Conservation (phyloP, 2,797 vertebrate genomes). For the Denticeps clupeoides region DNA sequence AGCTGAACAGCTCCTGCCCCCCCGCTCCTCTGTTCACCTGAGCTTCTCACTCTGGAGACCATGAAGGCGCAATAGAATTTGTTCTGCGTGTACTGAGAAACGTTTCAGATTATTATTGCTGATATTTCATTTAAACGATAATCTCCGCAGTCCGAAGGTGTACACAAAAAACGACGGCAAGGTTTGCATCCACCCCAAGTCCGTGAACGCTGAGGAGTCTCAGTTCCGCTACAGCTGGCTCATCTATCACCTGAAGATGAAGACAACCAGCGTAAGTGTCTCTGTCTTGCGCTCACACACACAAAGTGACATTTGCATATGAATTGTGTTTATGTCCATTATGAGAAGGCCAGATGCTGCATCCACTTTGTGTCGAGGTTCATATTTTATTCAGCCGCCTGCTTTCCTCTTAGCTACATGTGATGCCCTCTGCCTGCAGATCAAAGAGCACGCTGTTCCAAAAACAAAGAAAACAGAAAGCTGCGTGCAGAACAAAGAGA, state of each 20-base stretch:
- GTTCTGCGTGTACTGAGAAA: no score
- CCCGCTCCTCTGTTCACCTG: not conserved
- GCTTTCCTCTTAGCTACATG: conserved; percentile 11
- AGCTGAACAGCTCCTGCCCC: not conserved
- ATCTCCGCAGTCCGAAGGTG: conserved; percentile 67
- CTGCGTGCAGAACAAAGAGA: no score
- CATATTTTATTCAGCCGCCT: conserved; percentile 30
- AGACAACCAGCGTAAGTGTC: conserved; percentile 82
- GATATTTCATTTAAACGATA: no score
- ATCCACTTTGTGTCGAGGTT: not conserved
- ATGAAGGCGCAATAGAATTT: no score
- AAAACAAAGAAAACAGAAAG: conserved; percentile 27
- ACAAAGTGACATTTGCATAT: conserved; percentile 1
- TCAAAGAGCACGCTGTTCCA: conserved; percentile 46
- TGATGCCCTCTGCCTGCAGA: conserved; percentile 26
- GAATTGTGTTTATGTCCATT: not conserved
- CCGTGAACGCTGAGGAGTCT: conserved; percentile 83
- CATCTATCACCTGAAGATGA: conserved; percentile 97
- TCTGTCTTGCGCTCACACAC: not conserved
- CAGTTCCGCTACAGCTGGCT: conserved; percentile 92
- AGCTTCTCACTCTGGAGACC: not conserved
- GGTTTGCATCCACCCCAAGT: conserved; percentile 91
- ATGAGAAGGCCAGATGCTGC: not conserved
- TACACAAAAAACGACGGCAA: conserved; percentile 89
- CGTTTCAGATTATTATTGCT: no score